Base-by-base conservation (phyloP, 2,797 vertebrate species). In the Psittacula derbiana region DNA sequence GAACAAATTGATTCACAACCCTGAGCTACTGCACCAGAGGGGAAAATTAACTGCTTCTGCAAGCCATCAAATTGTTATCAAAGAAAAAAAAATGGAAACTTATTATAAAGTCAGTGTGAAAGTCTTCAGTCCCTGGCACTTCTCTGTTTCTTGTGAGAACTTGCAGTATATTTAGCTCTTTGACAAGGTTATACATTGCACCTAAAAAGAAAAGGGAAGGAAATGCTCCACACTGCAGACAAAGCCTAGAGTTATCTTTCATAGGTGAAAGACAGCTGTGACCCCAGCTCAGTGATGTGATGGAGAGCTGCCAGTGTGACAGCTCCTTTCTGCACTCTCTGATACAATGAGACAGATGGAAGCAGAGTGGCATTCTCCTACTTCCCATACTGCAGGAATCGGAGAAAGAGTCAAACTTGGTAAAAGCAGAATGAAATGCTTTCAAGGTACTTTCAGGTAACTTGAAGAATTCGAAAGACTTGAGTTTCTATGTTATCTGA, bases 251-350 rank as follows among this genome's bases (percentile, higher is more conserved):
- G 95, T 97, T 88, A 96, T 97, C 93, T 95, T 78, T 97, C 94
- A 95, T 90, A 95, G 95, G 95, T 97, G 98, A 98, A 97, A 98
- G 97, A 96, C 89, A 85, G 92, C 87, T 86, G 89, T 98, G 98
- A 98, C 97, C 97, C 92, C 64, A 86, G 82, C 95, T 87, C 73
- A 25, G 66, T 40, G 72, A 91, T n/a, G 33, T 94, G 93, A 96
- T 92, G 95, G 96, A 96, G 92, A 93, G 66, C 85, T 95, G 93
- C 94, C 40, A 66, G 78, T 94, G 86, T 97, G 98, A 98, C 97
- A 98, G 97, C 93, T 94, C 93, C 66, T 90, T 92, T 87, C 88
- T 92, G 94, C 88, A 67, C 87, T 94, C 74, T 64, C 41, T 25
- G 93, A 67, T 61, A 89, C 93, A 92, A 94, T 70, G 95, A 96